phyloP scores from a whole-genome alignment of 2,888 invertebrate species.

The Alloplasta piceator region DNA sequence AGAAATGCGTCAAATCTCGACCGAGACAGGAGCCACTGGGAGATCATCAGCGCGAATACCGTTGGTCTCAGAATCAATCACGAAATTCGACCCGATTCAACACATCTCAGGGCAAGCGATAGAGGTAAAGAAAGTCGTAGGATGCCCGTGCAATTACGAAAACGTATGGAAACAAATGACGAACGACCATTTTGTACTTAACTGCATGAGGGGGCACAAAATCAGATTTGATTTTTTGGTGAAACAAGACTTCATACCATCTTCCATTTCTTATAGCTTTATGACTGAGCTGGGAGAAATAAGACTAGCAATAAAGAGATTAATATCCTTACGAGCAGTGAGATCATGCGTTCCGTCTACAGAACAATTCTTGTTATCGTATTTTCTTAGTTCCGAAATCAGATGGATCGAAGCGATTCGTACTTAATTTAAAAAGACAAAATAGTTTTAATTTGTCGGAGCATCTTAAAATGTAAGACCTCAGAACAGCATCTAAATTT shows the following conservation, averaged over 20 bases:
- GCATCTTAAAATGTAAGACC: slow-evolving; percentile 64
- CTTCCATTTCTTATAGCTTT: slow-evolving; percentile 8
- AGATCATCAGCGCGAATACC: slow-evolving; percentile 50
- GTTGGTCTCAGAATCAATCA: slow-evolving; percentile 32
- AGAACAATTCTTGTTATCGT: slow-evolving; percentile 55
- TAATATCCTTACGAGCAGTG: slow-evolving; percentile 37
- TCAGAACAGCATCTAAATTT: slow-evolving; percentile 41
- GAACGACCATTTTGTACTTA: slow-evolving; percentile 46
- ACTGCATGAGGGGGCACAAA: slow-evolving; percentile 63
- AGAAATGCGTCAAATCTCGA: slow-evolving; percentile 23
- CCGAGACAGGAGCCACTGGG: slow-evolving; percentile 32
- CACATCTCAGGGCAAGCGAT: background rate
- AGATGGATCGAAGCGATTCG: slow-evolving; percentile 54
- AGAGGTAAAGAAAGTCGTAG: slow-evolving; percentile 64
- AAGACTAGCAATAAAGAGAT: slow-evolving; percentile 10
- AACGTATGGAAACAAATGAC: slow-evolving; percentile 39
- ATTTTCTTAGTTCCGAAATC: slow-evolving; percentile 57
- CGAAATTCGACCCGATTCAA: slow-evolving; percentile 42
- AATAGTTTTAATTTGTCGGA: slow-evolving; percentile 56
- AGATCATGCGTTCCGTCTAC: slow-evolving; percentile 15
- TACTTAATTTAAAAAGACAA: slow-evolving; percentile 62
- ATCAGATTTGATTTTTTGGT: slow-evolving; percentile 56
- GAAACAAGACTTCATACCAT: slow-evolving; percentile 38
- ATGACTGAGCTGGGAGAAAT: slow-evolving; percentile 7
- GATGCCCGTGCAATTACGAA: slow-evolving; percentile 20